phyloP scores from a whole-genome alignment of 2,797 vertebrate genomes.

The Myotis myotis region DNA sequence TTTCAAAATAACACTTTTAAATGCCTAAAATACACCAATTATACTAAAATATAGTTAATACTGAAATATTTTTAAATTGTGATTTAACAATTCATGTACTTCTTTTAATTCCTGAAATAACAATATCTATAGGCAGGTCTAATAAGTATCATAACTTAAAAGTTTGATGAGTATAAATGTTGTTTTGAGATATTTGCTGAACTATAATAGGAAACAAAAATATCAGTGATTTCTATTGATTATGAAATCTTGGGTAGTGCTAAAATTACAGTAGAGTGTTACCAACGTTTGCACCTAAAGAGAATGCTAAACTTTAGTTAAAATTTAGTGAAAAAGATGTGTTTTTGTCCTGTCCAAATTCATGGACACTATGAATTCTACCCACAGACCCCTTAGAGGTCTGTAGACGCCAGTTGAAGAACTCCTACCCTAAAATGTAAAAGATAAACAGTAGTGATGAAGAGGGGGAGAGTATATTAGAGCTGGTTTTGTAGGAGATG shows the following conservation, averaged over 20 bases:
- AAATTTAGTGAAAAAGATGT: not conserved
- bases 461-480: not conserved
- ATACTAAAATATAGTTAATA: not conserved
- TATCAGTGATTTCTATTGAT: conserved; percentile 10
- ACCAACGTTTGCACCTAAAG: not conserved
- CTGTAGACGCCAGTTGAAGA: not conserved
- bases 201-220: not conserved
- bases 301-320: not conserved
- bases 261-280: conserved; percentile 1
- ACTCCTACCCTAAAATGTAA: conserved; percentile 6
- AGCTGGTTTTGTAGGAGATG: not conserved
- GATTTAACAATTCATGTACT: not conserved
- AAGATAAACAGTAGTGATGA: conserved; percentile 2
- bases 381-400: not conserved
- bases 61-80: conserved; percentile 7
- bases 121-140: not conserved
- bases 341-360: conserved; percentile 22
- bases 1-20: conserved; percentile 37
- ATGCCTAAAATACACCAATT: not conserved
- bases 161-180: not conserved
- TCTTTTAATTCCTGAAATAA: conserved; percentile 42
- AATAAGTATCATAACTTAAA: conserved; percentile 32
- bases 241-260: conserved; percentile 18
- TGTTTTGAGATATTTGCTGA: conserved; percentile 30
- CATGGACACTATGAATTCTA: conserved; percentile 16